These are phyloP conservation scores for Hyppa rectilinea DNA, from an alignment of 2,888 invertebrate species.

Conservation along the genomic window DNA sequence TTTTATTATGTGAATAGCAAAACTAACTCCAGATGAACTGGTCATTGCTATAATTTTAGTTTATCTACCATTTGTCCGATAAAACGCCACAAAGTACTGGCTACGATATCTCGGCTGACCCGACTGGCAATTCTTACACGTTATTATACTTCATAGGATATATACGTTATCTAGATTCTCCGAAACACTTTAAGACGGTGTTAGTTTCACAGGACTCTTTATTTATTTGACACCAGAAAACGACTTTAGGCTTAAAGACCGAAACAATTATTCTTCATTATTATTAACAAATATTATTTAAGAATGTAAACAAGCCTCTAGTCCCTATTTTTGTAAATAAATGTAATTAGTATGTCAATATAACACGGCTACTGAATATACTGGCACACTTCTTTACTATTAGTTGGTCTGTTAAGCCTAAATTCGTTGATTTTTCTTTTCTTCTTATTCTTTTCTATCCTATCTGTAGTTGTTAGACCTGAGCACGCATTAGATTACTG, in stretches of 20 bases:
- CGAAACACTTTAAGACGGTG: conserved; percentile 68
- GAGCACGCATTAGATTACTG: conserved; percentile 43
- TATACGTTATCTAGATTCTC: conserved; percentile 64
- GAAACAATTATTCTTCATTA: conserved; percentile 13
- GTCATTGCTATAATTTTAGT: conserved; percentile 86
- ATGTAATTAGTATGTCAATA: conserved; percentile 31
- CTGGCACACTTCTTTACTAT: conserved; percentile 40
- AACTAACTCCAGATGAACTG: conserved; percentile 90
- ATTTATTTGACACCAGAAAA: conserved; percentile 44
- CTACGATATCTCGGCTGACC: conserved; percentile 88
- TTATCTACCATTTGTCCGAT: conserved; percentile 89
- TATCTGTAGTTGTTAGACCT: conserved; percentile 52
- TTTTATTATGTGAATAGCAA: conserved; percentile 86
- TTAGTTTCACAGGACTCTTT: conserved; percentile 62
- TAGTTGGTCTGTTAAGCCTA: conserved; percentile 69
- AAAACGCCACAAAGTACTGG: conserved; percentile 90
- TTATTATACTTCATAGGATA: conserved; percentile 51
- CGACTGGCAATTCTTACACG: conserved; percentile 77
- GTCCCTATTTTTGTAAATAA: conserved; percentile 23
- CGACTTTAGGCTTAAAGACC: conserved; percentile 71
- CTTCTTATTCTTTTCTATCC: conserved; percentile 41
- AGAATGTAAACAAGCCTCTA: conserved; percentile 9
- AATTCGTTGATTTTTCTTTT: conserved; percentile 55
- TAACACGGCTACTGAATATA: conserved; percentile 28
- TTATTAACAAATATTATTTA: conserved; percentile 11